phyloP scores from a whole-genome alignment of 37 sponge, comb jelly and placozoan genomes.

The Diacarnus erythraeanus region DNA sequence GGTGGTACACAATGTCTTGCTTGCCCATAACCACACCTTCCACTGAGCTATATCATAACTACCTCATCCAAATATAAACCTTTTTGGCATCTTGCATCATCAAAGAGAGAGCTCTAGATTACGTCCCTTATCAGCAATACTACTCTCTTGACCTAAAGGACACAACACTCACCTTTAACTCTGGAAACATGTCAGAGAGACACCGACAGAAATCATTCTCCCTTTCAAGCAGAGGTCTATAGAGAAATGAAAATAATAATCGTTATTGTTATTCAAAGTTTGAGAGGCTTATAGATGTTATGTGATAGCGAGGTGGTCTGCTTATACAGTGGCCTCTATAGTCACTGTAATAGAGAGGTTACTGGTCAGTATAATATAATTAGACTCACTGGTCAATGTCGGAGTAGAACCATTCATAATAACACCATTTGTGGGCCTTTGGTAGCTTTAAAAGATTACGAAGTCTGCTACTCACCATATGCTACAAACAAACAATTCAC shows the following conservation, averaged over 20 bases:
- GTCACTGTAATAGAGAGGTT: too few relatives aligned
- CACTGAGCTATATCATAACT: too few relatives aligned
- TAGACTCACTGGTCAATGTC: constrained; percentile 78
- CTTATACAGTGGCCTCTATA: too few relatives aligned
- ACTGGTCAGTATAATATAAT: neutral
- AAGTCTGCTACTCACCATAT: constrained; percentile 33
- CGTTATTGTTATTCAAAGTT: neutral
- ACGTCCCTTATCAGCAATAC: too few relatives aligned
- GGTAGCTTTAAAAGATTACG: constrained; percentile 70
- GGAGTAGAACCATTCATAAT: constrained; percentile 93
- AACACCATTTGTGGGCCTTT: constrained; percentile 89
- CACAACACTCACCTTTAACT: constrained; percentile 67
- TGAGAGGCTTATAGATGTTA: neutral
- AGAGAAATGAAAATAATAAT: too few relatives aligned
- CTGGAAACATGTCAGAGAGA: constrained; percentile 81
- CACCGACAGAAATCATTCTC: constrained; percentile 87
- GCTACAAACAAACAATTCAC: constrained; percentile 8
- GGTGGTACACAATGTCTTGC: too few relatives aligned
- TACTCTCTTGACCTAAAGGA: too few relatives aligned
- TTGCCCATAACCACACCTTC: too few relatives aligned
- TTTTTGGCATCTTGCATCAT: too few relatives aligned
- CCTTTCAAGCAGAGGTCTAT: constrained; percentile 79
- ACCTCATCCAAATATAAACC: too few relatives aligned
- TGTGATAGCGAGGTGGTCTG: neutral
- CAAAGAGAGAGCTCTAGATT: too few relatives aligned